Evolutionary conservation across 2,113 vertebrate genomes (phyloP).

Genomic region (Petroica traversi): DNA sequence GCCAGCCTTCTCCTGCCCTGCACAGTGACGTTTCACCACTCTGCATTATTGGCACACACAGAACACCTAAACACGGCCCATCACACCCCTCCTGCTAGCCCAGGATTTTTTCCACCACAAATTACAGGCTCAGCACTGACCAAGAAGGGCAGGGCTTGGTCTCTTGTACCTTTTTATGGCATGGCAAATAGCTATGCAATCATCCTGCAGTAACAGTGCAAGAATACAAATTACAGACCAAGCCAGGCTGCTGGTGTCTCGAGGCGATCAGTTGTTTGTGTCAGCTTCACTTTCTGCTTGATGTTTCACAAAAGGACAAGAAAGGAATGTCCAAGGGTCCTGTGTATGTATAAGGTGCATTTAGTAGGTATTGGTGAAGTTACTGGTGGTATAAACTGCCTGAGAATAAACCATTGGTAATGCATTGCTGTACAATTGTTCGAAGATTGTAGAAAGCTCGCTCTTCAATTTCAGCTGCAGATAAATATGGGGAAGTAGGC

Average conservation of each 20-base stretch:
- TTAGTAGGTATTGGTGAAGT: not conserved
- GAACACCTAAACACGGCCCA: slow-evolving; percentile 52
- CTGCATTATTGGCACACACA: not conserved
- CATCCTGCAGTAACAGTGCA: slow-evolving; percentile 44
- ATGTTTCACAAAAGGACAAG: not conserved
- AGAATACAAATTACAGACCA: slow-evolving; percentile 58
- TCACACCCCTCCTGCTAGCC: slow-evolving; percentile 33
- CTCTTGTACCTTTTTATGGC: slow-evolving; percentile 69
- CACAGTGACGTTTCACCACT: accelerated
- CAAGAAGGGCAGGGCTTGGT: slow-evolving; percentile 59
- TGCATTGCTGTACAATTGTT: not conserved
- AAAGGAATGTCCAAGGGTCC: not conserved
- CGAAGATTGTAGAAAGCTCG: not conserved
- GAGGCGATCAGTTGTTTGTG: not conserved
- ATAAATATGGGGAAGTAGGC: not conserved
- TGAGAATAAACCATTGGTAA: not conserved
- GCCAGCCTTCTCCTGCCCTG: not conserved
- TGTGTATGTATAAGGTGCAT: not conserved
- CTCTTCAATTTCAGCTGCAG: not conserved
- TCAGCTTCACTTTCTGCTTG: not conserved
- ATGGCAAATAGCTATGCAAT: slow-evolving; percentile 66
- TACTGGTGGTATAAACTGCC: not conserved
- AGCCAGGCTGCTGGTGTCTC: not conserved
- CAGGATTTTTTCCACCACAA: slow-evolving; percentile 31
- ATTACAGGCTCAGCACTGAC: slow-evolving; percentile 37